Evolutionary conservation across 2,888 invertebrate species (phyloP), one percentile per base, ranked within the genome.

Genomic region (Thera obeliscata): DNA sequence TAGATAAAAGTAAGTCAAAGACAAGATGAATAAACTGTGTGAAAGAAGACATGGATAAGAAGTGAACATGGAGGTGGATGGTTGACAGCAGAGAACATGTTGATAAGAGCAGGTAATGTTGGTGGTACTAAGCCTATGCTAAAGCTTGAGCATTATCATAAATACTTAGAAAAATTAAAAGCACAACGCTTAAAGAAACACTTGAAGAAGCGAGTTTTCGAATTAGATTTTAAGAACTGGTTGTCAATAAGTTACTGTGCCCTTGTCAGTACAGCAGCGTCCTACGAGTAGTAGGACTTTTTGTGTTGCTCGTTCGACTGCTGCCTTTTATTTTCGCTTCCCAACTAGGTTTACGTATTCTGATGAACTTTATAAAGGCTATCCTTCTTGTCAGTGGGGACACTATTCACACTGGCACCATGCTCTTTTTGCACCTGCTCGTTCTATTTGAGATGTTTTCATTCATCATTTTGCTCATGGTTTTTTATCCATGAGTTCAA

Each of bases 321-420:
- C 58, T 62, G 61, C 66, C 67, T 70, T 75, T 73, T 69, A 69
- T 72, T 71, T 69, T 60, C 64, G 60, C 68, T 66, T 63, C 70
- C 71, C 72, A 68, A 66, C 66, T 71, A 66, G 64, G 71, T 68
- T 71, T 71, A 61, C 68, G 64, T 68, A 63, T 58, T 71, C 68
- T 56, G 59, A 61, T 64, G 70, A 64, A 64, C 64, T 61, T 61
- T 57, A 55, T 58, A 63, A 58, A 66, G 61, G 64, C 58, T 64
- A 67, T 64, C 64, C 64, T 43, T 66, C 69, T 69, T 63, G 66
- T 60, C 66, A 57, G 50, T 54, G 9, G 52, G 43, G 61, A 60
- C 52, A 61, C 54, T 41, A 59, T 69, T 61, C 69, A 62, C 58
- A 56, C 59, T 48, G 61, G 36, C 55, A 52, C 22, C 36, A 61